phyloP scores from a whole-genome alignment of 2,888 invertebrate species.

The Harpalus rubripes region DNA sequence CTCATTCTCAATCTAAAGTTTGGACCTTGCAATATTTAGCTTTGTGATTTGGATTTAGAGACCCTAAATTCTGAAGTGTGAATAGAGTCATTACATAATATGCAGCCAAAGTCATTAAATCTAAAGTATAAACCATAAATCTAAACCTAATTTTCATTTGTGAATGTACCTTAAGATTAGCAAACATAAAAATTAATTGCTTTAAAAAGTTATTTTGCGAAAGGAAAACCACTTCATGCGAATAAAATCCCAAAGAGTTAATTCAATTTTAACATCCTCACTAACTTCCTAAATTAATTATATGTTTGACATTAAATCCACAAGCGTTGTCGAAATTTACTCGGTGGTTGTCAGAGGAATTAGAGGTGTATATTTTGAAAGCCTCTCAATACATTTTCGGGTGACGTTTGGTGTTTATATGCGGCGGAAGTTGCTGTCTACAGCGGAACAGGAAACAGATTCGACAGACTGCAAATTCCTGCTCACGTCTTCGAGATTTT shows the following conservation, averaged over 20 bases:
- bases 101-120: no score
- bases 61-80: no score
- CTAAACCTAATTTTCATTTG: no score
- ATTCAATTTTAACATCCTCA: conserved; percentile 9
- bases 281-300: background rate
- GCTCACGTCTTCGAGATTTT: conserved; percentile 23
- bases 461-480: conserved; percentile 43
- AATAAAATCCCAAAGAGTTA: background rate
- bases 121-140: no score
- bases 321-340: background rate
- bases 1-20: no score
- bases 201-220: background rate
- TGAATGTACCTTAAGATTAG: no score
- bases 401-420: conserved; percentile 21
- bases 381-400: background rate
- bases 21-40: no score
- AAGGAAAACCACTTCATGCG: background rate
- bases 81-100: no score
- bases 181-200: background rate
- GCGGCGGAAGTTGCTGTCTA: conserved; percentile 32
- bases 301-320: background rate
- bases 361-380: background rate
- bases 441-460: conserved; percentile 37
- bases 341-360: conserved; percentile 3
- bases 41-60: no score